phyloP scores from a whole-genome alignment of 2,113 vertebrate species.

The Cynoglossus semilaevis region DNA sequence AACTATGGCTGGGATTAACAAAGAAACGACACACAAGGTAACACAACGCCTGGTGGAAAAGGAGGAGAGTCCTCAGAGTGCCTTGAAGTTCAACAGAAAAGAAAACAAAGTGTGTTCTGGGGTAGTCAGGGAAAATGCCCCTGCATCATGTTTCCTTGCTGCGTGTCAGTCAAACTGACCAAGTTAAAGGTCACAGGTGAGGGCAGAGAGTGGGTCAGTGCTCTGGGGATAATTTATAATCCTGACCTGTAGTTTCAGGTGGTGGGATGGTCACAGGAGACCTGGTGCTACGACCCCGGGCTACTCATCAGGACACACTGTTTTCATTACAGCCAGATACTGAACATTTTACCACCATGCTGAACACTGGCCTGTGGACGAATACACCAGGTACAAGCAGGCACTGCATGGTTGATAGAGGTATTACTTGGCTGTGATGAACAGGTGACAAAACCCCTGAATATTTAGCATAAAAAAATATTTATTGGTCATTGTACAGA shows the following conservation, averaged over 20 bases:
- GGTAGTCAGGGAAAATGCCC: constrained; percentile 24
- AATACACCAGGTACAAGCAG: too few relatives aligned
- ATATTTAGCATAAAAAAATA: too few relatives aligned
- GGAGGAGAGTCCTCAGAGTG: constrained; percentile 18
- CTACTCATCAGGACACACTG: constrained; percentile 51
- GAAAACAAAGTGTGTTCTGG: constrained; percentile 55
- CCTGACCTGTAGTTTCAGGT: constrained; percentile 69
- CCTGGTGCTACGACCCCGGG: constrained; percentile 15
- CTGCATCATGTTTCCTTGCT: constrained; percentile 48
- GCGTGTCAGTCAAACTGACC: constrained; percentile 72
- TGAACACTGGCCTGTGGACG: background rate
- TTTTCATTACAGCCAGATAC: constrained; percentile 60
- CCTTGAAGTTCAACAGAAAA: constrained; percentile 43
- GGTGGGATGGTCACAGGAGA: constrained; percentile 25
- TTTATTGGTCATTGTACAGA: too few relatives aligned
- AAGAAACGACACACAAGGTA: constrained; percentile 25
- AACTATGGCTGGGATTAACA: constrained; percentile 9
- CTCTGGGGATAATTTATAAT: constrained; percentile 54
- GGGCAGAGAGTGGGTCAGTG: constrained; percentile 8
- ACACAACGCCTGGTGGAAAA: constrained; percentile 46
- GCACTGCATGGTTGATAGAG: too few relatives aligned
- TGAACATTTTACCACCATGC: constrained; percentile 23
- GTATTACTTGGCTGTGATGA: too few relatives aligned
- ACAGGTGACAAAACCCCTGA: too few relatives aligned
- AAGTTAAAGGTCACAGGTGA: constrained; percentile 56